phyloP scores from a whole-genome alignment of 1,140 invertebrate genomes.

The Tenebrio molitor region DNA sequence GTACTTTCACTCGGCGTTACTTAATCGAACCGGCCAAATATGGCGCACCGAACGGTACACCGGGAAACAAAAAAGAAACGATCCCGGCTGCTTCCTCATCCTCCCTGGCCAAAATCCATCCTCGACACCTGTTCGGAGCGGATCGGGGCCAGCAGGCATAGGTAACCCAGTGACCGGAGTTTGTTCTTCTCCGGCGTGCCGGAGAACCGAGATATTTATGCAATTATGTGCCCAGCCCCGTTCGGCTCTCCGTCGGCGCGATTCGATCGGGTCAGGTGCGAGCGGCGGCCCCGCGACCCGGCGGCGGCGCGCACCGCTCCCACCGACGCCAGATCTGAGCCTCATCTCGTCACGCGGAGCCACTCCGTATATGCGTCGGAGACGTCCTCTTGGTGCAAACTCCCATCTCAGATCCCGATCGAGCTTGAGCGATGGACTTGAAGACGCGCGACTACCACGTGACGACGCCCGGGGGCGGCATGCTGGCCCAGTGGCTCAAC shows the following conservation, averaged over 20 bases:
- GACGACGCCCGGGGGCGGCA: background rate
- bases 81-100: background rate
- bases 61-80: slow-evolving; percentile 29
- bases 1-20: background rate
- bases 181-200: slow-evolving; percentile 24
- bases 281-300: background rate
- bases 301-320: no score
- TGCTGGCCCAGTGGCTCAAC: slow-evolving; percentile 59
- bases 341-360: no score
- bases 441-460: slow-evolving; percentile 1
- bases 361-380: no score
- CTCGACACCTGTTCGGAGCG: slow-evolving; percentile 40
- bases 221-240: slow-evolving; percentile 47
- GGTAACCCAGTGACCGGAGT: slow-evolving; percentile 57
- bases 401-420: background rate
- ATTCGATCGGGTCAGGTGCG: slow-evolving; percentile 23
- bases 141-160: slow-evolving; percentile 60
- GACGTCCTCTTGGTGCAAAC: no score
- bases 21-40: background rate
- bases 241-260: slow-evolving; percentile 10
- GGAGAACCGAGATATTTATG: slow-evolving; percentile 45
- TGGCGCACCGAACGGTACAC: slow-evolving; percentile 20
- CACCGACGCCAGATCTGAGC: no score
- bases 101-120: slow-evolving; percentile 29
- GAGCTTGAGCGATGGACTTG: background rate